Base-by-base conservation (phyloP, 2,888 invertebrate genomes). In the Platycheirus albimanus region DNA sequence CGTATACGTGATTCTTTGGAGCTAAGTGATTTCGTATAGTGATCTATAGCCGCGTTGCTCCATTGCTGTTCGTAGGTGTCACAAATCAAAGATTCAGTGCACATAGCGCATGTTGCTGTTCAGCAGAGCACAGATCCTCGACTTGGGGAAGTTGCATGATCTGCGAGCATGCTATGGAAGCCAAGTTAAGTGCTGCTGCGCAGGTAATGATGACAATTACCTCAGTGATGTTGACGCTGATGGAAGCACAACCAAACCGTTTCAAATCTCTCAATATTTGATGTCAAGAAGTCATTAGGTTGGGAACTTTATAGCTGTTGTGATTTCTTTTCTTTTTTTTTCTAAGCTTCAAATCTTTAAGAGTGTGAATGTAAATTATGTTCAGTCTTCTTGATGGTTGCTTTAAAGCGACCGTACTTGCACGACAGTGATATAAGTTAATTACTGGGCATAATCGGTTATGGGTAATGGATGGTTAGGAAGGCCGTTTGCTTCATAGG, bases 181-280 rank as follows among this genome's bases (percentile, higher is more conserved):
- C 58, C 70, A 64, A 58, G 28, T 66, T 78, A 58, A 78, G 78
- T 56, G 36, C 71, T 58, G 5, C 43, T 64, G 15, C 63, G n/a
- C 49, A 47, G 52, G 67, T 80, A 70, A 70, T 69, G 76, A 80
- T 76, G 80, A 80, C 80, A 80, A 80, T 76, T 80, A 80, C 56
- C 64, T 56, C 51, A 64, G 54, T 52, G 61, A 56, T 74, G 79
- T 69, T 79, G 80, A 80, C 75, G 64, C 75, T 80, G 75, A 80
- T 80, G 80, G 80, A 70, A 76, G 70, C 45, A 70, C 43, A 51
- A 33, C 56, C 70, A 69, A 51, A 33, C 56, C 70, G 70, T 76
- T 80, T 76, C 75, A 76, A 80, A 80, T 80, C 80, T 75, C 80
- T 80, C 80, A 70, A 80, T 80, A 80, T 70, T 76, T 80, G 80